Evolutionary conservation across 2,888 invertebrate species (phyloP).

Genomic region (Chrysotoxum bicinctum): DNA sequence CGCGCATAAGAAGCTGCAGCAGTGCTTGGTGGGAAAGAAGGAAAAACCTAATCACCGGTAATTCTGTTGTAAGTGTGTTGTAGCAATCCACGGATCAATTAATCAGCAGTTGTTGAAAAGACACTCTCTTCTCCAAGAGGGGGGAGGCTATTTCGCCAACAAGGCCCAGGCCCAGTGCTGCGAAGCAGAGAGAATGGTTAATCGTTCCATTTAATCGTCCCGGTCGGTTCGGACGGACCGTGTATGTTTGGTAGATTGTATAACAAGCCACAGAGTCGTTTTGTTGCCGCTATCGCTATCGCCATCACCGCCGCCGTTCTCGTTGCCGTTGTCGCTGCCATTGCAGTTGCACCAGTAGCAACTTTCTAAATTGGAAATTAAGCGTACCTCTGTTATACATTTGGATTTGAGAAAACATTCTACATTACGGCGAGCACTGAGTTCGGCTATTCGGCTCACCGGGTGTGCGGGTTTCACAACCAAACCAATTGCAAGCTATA

Average conservation of each 20-base stretch:
- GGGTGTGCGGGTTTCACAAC: conserved; percentile 40
- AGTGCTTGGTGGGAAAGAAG: conserved; percentile 22
- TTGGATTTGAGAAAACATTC: conserved; percentile 58
- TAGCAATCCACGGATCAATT: conserved; percentile 64
- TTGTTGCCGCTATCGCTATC: conserved; percentile 3
- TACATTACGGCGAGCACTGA: conserved; percentile 10
- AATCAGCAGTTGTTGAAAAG: conserved; percentile 63
- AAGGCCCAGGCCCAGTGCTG: not conserved
- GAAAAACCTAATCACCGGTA: conserved; percentile 66
- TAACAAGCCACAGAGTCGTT: conserved; percentile 36
- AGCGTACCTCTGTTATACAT: conserved; percentile 13
- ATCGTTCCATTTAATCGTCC: conserved; percentile 50
- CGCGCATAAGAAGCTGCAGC: not conserved
- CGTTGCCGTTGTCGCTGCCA: not conserved
- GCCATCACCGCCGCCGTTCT: not conserved
- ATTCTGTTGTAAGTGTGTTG: conserved; percentile 56
- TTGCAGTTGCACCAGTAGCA: conserved; percentile 23
- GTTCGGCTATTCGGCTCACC: not conserved
- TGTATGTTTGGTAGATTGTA: conserved; percentile 35
- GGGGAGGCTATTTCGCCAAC: too few relatives aligned
- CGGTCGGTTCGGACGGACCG: conserved; percentile 1
- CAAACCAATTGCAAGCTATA: conserved; percentile 29
- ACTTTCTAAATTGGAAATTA: conserved; percentile 70
- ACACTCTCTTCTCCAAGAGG: conserved; percentile 27
- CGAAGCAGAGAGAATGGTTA: conserved; percentile 23